Conservation (phyloP, 2,888 invertebrate species). For the Archaeoteleia sp. region DNA sequence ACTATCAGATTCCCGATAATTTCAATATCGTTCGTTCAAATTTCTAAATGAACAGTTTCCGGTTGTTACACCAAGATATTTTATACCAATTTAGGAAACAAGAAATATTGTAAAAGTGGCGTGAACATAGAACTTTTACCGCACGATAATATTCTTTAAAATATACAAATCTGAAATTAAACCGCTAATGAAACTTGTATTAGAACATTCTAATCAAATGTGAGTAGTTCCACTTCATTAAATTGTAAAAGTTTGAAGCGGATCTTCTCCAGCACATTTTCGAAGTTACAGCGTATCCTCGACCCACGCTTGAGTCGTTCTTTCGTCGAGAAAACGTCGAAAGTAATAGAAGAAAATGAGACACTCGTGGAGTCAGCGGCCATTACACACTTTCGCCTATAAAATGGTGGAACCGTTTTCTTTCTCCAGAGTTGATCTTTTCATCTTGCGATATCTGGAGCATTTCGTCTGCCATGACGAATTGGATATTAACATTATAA, state of each 20-base stretch:
- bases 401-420: conserved; percentile 23
- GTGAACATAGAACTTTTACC: no score
- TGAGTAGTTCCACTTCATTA: no score
- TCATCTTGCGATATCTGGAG: conserved; percentile 10
- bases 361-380: conserved; percentile 34
- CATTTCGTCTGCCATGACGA: conserved; percentile 6
- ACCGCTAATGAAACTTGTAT: no score
- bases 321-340: conserved; percentile 36
- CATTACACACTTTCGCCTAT: conserved; percentile 38
- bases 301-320: conserved; percentile 25
- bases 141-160: no score
- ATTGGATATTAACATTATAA: conserved; percentile 8
- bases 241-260: conserved; percentile 37
- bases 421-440: conserved; percentile 6
- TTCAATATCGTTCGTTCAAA: no score
- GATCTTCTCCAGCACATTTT: conserved; percentile 29
- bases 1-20: no score
- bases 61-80: no score
- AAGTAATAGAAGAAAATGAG: conserved; percentile 48
- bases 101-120: no score
- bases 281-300: conserved; percentile 29
- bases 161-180: no score
- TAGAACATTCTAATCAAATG: no score
- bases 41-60: no score
- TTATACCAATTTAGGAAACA: no score